Evolutionary conservation across 2,113 vertebrate species (phyloP).

Genomic region (Labeo rohita): DNA sequence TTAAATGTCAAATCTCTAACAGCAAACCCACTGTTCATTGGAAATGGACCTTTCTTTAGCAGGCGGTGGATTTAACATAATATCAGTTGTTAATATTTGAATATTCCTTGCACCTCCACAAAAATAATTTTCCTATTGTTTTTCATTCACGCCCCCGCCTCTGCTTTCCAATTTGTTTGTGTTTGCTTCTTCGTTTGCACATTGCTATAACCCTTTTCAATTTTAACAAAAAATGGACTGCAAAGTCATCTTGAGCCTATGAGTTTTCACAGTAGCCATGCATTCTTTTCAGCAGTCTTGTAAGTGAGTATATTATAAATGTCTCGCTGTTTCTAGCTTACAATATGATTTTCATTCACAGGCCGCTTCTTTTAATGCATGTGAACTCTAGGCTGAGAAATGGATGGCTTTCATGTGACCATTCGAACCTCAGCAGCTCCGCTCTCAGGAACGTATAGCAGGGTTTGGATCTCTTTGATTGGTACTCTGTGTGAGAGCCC

Average conservation of each 20-base stretch:
- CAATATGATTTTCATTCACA: neutral
- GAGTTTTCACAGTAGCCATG: neutral
- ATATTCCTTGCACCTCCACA: neutral
- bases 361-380: neutral
- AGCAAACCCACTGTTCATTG: too few relatives aligned
- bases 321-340: neutral
- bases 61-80: neutral
- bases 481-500: constrained; percentile 65
- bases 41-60: too few relatives aligned
- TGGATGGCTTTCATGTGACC: constrained; percentile 65
- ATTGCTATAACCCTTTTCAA: neutral
- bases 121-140: neutral
- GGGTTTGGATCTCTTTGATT: constrained; percentile 68
- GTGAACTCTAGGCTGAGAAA: neutral
- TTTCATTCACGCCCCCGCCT: neutral
- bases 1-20: too few relatives aligned
- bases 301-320: neutral
- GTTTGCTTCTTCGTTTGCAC: constrained; percentile 13
- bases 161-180: neutral
- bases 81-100: neutral
- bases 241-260: neutral
- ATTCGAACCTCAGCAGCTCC: constrained; percentile 67
- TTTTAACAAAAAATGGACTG: neutral
- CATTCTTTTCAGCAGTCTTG: neutral
- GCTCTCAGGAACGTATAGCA: constrained; percentile 67